phyloP scores from a whole-genome alignment of 1,140 invertebrate genomes.

The Galendromus occidentalis region DNA sequence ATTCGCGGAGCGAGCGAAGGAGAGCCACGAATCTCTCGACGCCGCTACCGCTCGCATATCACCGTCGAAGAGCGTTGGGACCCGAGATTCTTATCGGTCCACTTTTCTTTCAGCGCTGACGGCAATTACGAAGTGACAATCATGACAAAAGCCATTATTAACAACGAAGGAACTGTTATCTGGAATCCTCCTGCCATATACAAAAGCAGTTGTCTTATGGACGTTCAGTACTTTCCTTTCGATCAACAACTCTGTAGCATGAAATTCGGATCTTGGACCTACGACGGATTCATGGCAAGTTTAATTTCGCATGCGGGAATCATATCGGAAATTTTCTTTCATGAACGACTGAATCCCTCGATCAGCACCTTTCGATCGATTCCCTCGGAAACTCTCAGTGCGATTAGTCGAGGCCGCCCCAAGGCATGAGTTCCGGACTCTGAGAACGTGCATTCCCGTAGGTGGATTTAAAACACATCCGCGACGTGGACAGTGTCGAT shows the following conservation, averaged over 20 bases:
- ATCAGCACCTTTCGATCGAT: too few relatives aligned
- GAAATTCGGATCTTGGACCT: conserved; percentile 61
- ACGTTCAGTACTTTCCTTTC: conserved; percentile 66
- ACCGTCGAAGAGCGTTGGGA: too few relatives aligned
- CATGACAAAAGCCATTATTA: conserved; percentile 81
- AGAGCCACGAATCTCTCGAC: too few relatives aligned
- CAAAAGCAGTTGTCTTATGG: conserved; percentile 86
- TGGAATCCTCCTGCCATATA: conserved; percentile 99
- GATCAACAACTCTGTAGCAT: conserved; percentile 74
- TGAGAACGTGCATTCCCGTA: conserved; percentile 34
- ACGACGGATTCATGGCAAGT: conserved; percentile 21
- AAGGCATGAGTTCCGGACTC: too few relatives aligned
- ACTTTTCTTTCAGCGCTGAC: conserved; percentile 48
- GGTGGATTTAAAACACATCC: conserved; percentile 68
- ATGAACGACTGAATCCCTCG: too few relatives aligned
- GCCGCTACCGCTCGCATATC: too few relatives aligned
- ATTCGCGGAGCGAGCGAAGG: too few relatives aligned
- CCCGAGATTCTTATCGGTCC: too few relatives aligned
- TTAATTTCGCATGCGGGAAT: too few relatives aligned
- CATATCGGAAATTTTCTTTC: too few relatives aligned
- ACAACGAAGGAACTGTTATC: conserved; percentile 52
- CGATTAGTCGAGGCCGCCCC: too few relatives aligned
- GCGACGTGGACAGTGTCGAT: conserved; percentile 42
- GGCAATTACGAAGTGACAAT: conserved; percentile 92
- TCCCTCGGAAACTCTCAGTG: too few relatives aligned